phyloP scores from a whole-genome alignment of 2,113 vertebrate species.

The Mohoua ochrocephala region DNA sequence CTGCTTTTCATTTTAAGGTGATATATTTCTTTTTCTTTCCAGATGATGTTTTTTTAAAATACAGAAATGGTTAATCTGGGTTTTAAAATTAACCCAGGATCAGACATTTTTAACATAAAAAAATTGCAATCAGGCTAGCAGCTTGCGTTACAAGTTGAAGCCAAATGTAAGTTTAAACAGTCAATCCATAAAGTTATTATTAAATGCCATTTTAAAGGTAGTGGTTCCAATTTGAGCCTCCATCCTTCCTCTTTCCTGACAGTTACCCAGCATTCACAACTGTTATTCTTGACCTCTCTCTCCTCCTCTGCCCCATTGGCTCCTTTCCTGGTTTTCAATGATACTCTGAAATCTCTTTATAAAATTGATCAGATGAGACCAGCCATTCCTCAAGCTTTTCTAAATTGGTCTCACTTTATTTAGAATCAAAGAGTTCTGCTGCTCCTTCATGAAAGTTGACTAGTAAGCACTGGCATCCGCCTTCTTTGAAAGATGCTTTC shows the following conservation, averaged over 20 bases:
- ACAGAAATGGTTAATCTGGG: background rate
- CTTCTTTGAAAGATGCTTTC: background rate
- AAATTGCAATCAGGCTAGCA: background rate
- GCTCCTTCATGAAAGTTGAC: background rate
- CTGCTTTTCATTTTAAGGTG: background rate
- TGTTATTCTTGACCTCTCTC: background rate
- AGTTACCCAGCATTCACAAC: background rate
- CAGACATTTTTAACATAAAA: background rate
- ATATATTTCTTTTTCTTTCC: background rate
- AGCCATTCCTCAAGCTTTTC: background rate
- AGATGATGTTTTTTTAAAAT: background rate
- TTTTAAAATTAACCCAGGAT: background rate
- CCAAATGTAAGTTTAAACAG: background rate
- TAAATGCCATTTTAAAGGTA: background rate
- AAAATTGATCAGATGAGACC: background rate
- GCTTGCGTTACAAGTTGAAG: background rate
- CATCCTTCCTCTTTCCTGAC: background rate
- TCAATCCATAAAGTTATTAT: background rate
- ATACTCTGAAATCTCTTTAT: background rate
- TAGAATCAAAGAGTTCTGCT: background rate
- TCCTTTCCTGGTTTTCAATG: background rate
- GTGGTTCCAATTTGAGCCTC: background rate
- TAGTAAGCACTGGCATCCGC: background rate
- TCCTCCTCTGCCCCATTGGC: background rate
- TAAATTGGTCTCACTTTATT: background rate